Conservation (phyloP, 2,113 vertebrate genomes). For the Lophotis ruficrista region DNA sequence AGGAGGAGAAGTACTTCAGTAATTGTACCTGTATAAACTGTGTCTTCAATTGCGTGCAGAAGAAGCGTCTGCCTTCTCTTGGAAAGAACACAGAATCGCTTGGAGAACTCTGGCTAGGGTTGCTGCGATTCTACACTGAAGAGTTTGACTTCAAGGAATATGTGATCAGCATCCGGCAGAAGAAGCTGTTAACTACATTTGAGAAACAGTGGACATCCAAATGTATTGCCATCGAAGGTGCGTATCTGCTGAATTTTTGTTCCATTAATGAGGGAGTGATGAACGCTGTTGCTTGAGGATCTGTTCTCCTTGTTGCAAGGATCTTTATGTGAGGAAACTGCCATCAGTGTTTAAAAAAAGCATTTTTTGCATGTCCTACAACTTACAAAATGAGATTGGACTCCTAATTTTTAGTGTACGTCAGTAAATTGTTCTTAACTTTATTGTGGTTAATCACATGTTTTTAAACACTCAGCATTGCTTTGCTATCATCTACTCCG, state of each 20-base stretch:
- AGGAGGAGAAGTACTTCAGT: not conserved
- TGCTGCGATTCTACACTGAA: constrained; percentile 96
- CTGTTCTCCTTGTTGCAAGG: not conserved
- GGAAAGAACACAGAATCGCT: constrained; percentile 90
- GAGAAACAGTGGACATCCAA: constrained; percentile 99
- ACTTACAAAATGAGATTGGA: not conserved
- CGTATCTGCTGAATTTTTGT: not conserved
- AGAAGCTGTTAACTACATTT: constrained; percentile 93
- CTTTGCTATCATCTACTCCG: not conserved
- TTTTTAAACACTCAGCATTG: not conserved
- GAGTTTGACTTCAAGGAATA: constrained; percentile 99
- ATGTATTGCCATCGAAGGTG: constrained; percentile 98
- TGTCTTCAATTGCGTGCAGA: constrained; percentile 70
- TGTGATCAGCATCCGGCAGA: constrained; percentile 97
- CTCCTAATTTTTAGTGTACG: not conserved
- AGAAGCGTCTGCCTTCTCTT: constrained; percentile 82
- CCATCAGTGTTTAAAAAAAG: not conserved
- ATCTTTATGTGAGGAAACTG: not conserved
- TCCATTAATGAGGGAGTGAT: not conserved
- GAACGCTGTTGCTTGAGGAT: not conserved
- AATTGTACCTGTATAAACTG: not conserved
- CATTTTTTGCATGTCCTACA: not conserved
- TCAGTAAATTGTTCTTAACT: not conserved
- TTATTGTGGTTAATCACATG: not conserved
- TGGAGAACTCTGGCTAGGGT: constrained; percentile 94